These are phyloP conservation scores for Phortica magna DNA, from an alignment of 2,888 invertebrate species.

Conservation along the genomic window DNA sequence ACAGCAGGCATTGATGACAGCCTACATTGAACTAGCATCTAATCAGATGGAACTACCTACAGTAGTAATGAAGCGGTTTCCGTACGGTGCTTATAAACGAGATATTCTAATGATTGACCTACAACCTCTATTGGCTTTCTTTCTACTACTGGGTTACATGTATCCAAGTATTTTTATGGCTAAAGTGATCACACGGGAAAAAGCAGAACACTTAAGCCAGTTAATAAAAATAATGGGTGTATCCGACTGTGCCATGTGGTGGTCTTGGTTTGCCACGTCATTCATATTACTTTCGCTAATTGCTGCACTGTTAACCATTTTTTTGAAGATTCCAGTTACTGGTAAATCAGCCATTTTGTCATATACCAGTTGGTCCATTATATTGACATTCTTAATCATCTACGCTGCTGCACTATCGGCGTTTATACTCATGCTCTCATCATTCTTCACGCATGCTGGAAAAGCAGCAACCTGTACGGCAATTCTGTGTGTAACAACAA, in stretches of 20 bases:
- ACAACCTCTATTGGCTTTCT: slow-evolving; percentile 83
- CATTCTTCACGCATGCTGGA: slow-evolving; percentile 88
- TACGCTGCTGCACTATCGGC: slow-evolving; percentile 85
- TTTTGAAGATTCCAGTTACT: slow-evolving; percentile 34
- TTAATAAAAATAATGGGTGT: slow-evolving; percentile 94
- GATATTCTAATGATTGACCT: slow-evolving; percentile 84
- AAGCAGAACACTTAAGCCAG: slow-evolving; percentile 84
- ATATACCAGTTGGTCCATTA: slow-evolving; percentile 82
- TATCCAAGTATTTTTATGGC: slow-evolving; percentile 87
- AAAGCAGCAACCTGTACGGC: slow-evolving; percentile 88
- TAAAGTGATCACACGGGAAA: slow-evolving; percentile 81
- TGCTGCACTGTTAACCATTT: slow-evolving; percentile 58
- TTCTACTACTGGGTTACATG: slow-evolving; percentile 87
- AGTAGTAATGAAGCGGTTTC: slow-evolving; percentile 79
- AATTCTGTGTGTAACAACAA: slow-evolving; percentile 85
- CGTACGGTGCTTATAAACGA: slow-evolving; percentile 83
- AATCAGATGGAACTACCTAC: slow-evolving; percentile 45
- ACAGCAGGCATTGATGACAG: slow-evolving; percentile 80
- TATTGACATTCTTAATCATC: slow-evolving; percentile 85
- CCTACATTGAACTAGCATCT: slow-evolving; percentile 61
- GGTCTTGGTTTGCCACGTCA: slow-evolving; percentile 89
- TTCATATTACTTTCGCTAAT: slow-evolving; percentile 83
- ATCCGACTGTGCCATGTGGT: slow-evolving; percentile 88
- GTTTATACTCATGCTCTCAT: slow-evolving; percentile 87
- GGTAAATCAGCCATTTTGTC: slow-evolving; percentile 79